These are phyloP conservation scores for Steinernema scapterisci DNA, from an alignment of 2,888 invertebrate species.

Conservation along the genomic window DNA sequence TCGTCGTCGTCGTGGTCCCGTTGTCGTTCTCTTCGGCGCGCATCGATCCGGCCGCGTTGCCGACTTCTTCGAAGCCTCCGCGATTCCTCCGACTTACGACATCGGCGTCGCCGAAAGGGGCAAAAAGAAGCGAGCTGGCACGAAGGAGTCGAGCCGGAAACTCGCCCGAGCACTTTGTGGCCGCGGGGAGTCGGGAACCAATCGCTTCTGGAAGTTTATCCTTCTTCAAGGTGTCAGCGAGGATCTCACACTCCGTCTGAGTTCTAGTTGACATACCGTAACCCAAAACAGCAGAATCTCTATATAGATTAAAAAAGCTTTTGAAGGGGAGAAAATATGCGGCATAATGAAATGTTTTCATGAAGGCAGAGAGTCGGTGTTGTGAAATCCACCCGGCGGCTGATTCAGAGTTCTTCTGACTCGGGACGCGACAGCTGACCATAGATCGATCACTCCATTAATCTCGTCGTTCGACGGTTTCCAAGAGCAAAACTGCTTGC, in stretches of 20 bases:
- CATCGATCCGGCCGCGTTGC: conserved; percentile 10
- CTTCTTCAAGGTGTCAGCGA: too few species aligned
- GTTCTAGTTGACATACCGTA: too few species aligned
- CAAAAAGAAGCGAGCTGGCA: background rate
- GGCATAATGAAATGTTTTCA: too few species aligned
- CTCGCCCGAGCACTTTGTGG: background rate
- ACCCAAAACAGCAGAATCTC: too few species aligned
- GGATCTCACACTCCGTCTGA: too few species aligned
- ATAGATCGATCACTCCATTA: conserved; percentile 19
- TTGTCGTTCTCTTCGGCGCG: background rate
- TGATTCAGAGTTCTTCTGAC: too few species aligned
- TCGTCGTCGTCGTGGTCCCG: background rate
- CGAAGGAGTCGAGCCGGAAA: background rate
- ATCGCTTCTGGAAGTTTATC: too few species aligned
- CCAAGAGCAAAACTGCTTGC: background rate
- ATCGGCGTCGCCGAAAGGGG: conserved; percentile 3
- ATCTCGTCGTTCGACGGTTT: background rate
- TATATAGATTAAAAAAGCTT: too few species aligned
- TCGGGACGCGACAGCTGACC: conserved; percentile 19
- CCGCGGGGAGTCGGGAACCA: background rate
- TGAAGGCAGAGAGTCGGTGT: too few species aligned
- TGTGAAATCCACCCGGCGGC: too few species aligned
- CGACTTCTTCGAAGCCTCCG: background rate
- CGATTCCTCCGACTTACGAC: background rate
- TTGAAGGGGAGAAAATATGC: too few species aligned